Evolutionary conservation across 2,888 invertebrate species (phyloP).

Genomic region (Eretmocerus hayati): DNA sequence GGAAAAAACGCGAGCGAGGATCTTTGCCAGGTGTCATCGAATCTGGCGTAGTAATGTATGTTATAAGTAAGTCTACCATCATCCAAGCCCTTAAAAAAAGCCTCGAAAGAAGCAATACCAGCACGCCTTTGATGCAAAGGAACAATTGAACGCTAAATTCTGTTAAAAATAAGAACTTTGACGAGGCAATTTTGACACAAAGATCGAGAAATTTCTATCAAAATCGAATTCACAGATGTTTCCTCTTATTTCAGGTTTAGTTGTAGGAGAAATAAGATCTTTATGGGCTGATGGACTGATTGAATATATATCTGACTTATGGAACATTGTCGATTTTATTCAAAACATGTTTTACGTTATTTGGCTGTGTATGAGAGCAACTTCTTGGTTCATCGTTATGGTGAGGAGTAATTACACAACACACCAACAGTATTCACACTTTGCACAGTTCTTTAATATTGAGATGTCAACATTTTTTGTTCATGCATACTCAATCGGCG

Average conservation of each 20-base stretch:
- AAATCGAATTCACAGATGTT: too few species aligned
- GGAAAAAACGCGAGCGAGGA: slow-evolving; percentile 73
- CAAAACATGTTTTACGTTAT: slow-evolving; percentile 93
- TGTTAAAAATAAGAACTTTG: too few species aligned
- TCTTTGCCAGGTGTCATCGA: slow-evolving; percentile 74
- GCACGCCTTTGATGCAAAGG: too few species aligned
- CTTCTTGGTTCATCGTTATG: slow-evolving; percentile 84
- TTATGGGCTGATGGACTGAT: slow-evolving; percentile 84
- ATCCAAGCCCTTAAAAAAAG: too few species aligned
- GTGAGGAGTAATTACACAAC: too few species aligned
- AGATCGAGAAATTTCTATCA: too few species aligned
- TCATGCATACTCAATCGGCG: slow-evolving; percentile 6
- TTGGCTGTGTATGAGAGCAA: slow-evolving; percentile 81
- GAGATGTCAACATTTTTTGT: slow-evolving; percentile 28
- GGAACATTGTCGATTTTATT: slow-evolving; percentile 97
- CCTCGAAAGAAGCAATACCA: too few species aligned
- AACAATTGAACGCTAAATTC: too few species aligned
- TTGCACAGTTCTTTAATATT: too few species aligned
- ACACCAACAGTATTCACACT: too few species aligned
- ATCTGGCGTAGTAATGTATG: slow-evolving; percentile 77
- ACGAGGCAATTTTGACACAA: too few species aligned
- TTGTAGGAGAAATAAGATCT: slow-evolving; percentile 88
- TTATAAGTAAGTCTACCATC: slow-evolving; percentile 76
- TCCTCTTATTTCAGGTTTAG: slow-evolving; percentile 72
- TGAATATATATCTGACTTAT: slow-evolving; percentile 90